Evolutionary conservation across 1,140 invertebrate species (phyloP).

Genomic region (Chironomus tepperi): DNA sequence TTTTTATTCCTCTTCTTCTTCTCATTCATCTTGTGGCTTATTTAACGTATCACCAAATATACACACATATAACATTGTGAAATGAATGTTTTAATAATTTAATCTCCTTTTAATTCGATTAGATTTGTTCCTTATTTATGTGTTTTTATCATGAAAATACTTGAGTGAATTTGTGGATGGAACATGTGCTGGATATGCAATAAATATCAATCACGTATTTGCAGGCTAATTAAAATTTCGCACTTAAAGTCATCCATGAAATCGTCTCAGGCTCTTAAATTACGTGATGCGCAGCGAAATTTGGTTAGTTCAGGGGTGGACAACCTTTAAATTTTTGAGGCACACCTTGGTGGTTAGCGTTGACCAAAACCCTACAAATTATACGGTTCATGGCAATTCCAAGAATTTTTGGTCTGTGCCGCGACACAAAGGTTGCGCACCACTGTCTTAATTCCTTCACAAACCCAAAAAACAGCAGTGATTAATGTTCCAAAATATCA

Average conservation of each 20-base stretch:
- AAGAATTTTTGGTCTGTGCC: too few relatives aligned
- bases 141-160: too few relatives aligned
- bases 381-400: too few relatives aligned
- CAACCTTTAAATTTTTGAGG: too few relatives aligned
- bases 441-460: too few relatives aligned
- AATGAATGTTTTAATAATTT: constrained; percentile 24
- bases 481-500: neutral
- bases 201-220: neutral
- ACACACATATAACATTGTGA: neutral
- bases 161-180: too few relatives aligned
- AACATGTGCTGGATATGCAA: too few relatives aligned
- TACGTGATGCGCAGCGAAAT: too few relatives aligned
- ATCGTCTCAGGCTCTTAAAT: neutral
- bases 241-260: constrained; percentile 18
- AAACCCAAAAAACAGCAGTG: neutral
- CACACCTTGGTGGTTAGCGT: too few relatives aligned
- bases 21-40: neutral
- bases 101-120: constrained; percentile 8
- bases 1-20: neutral
- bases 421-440: too few relatives aligned
- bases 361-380: too few relatives aligned
- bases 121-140: neutral
- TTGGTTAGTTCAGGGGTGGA: neutral
- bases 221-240: constrained; percentile 19
- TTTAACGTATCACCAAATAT: neutral